Conservation (phyloP, 2,888 invertebrate species). For the Microctonus brassicae region DNA sequence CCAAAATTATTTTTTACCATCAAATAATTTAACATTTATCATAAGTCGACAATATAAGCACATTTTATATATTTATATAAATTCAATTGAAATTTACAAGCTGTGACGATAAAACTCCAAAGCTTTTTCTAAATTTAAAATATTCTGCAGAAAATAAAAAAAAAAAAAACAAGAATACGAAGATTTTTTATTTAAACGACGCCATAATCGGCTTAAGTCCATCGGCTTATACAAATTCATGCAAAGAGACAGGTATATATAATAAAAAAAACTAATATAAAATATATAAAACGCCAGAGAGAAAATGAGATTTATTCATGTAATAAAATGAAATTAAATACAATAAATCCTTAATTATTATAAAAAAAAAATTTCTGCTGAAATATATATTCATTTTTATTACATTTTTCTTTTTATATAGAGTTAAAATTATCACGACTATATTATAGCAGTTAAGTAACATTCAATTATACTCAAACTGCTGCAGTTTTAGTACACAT, state of each 20-base stretch:
- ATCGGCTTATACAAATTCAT: constrained; percentile 1
- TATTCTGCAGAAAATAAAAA: not conserved
- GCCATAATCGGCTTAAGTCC: not conserved
- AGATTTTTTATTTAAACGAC: not conserved
- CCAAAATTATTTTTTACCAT: too few relatives aligned
- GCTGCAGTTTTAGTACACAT: not conserved
- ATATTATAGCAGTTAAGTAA: not conserved
- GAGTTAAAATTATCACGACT: not conserved
- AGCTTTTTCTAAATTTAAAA: not conserved
- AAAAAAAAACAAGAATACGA: too few relatives aligned
- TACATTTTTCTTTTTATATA: not conserved
- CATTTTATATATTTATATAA: not conserved
- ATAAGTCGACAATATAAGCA: not conserved
- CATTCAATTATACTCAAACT: not conserved
- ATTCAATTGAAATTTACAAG: not conserved
- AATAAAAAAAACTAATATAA: too few relatives aligned
- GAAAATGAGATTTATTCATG: not conserved
- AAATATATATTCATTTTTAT: too few relatives aligned
- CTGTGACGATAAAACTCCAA: not conserved
- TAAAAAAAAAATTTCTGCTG: not conserved
- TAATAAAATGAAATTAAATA: not conserved
- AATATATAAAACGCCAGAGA: not conserved
- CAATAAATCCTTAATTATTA: not conserved
- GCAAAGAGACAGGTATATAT: not conserved
- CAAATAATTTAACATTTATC: too few relatives aligned